A percentile compares a stretch with the other conserved stretches of the same genome.
Conservation (phyloP, 2,797 vertebrate species). For the Taeniopygia guttata region DNA sequence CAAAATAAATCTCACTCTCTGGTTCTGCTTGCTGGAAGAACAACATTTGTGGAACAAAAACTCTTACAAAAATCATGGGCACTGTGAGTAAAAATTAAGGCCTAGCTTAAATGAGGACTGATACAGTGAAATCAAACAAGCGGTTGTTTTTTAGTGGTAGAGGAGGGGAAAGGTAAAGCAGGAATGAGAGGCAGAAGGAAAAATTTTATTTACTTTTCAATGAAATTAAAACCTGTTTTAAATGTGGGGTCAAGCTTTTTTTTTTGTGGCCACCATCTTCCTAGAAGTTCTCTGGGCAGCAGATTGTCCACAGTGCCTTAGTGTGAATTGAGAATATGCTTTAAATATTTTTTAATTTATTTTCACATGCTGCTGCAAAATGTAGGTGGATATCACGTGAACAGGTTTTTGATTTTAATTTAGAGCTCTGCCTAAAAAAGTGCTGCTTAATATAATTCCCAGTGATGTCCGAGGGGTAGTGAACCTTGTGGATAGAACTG, state of each 20-base stretch:
- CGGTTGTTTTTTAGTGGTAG: not conserved
- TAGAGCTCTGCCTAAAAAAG: not conserved
- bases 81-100: not conserved
- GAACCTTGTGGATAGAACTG: not conserved
- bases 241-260: not conserved
- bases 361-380: not conserved
- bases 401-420: not conserved
- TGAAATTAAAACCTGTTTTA: not conserved
- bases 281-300: not conserved
- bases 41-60: not conserved
- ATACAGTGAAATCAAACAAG: not conserved
- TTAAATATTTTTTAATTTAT: not conserved
- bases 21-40: not conserved
- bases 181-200: not conserved
- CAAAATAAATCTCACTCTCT: not conserved
- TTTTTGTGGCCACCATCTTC: not conserved
- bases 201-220: not conserved
- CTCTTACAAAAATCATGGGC: not conserved
- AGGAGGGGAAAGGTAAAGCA: not conserved
- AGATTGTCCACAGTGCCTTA: not conserved
- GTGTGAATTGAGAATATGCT: not conserved
- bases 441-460: not conserved
- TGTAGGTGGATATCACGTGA: not conserved
- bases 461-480: rapidly evolving
- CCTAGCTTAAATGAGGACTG: not conserved